A percentile compares a stretch with the other conserved stretches of the same genome.
These are phyloP conservation scores for Achlya flavicornis DNA, from an alignment of 2,888 invertebrate species.

Conservation along the genomic window DNA sequence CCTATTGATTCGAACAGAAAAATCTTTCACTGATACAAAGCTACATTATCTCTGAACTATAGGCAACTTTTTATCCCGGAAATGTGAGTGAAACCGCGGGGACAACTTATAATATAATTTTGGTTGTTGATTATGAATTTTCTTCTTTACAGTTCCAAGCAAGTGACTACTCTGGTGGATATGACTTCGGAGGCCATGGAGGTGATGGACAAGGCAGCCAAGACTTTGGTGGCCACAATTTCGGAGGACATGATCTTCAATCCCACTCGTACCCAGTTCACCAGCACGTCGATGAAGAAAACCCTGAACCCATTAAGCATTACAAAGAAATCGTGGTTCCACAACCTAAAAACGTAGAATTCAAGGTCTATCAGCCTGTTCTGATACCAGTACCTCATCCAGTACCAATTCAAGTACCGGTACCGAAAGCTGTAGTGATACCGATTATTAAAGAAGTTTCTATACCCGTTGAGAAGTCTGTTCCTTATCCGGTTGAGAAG, in stretches of 20 bases:
- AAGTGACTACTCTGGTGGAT: slow-evolving; percentile 62
- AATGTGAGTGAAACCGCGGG: too few species aligned
- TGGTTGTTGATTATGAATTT: not conserved
- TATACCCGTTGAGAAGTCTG: slow-evolving; percentile 88
- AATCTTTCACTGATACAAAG: too few species aligned
- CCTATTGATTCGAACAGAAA: too few species aligned
- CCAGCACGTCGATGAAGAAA: slow-evolving; percentile 87
- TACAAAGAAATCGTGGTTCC: slow-evolving; percentile 88
- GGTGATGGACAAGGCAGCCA: slow-evolving; percentile 19
- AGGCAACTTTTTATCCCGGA: too few species aligned
- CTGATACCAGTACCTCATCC: slow-evolving; percentile 85
- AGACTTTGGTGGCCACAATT: slow-evolving; percentile 56
- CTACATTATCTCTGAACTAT: too few species aligned
- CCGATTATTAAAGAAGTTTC: slow-evolving; percentile 88
- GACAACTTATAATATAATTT: too few species aligned
- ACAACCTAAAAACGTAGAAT: slow-evolving; percentile 84
- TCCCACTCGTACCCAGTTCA: slow-evolving; percentile 83
- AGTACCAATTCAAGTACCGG: slow-evolving; percentile 87
- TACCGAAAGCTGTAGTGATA: slow-evolving; percentile 87
- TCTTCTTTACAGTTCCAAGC: slow-evolving; percentile 63
- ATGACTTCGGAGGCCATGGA: slow-evolving; percentile 43
- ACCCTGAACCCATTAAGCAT: slow-evolving; percentile 86
- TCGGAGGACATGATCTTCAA: slow-evolving; percentile 63
- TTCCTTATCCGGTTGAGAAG: slow-evolving; percentile 88
- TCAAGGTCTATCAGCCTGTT: slow-evolving; percentile 82